phyloP scores from a whole-genome alignment of 2,797 vertebrate genomes.

The Gadopsis bispinosus region DNA sequence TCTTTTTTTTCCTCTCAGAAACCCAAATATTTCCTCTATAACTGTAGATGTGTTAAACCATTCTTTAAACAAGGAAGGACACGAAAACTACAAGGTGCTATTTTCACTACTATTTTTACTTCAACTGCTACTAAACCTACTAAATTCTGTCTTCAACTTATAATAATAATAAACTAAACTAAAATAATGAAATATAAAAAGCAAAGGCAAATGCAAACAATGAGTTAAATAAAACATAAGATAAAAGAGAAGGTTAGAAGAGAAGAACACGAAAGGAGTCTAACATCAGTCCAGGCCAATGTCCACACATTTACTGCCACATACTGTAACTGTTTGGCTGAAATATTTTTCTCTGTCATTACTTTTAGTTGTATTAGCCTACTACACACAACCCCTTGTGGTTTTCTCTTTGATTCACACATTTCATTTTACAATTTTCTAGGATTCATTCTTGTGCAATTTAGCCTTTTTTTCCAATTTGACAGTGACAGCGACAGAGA shows the following conservation, averaged over 20 bases:
- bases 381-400: neutral
- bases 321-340: neutral
- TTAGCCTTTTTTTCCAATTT: too few relatives aligned
- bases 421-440: too few relatives aligned
- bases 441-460: too few relatives aligned
- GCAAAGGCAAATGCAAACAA: neutral
- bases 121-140: neutral
- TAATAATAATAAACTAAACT: neutral
- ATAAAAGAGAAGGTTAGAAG: neutral
- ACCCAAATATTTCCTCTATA: neutral
- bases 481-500: too few relatives aligned
- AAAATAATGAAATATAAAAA: neutral
- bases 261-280: constrained; percentile 1
- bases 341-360: neutral
- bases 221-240: neutral
- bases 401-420: constrained; percentile 6
- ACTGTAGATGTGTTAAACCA: neutral
- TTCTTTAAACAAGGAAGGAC: neutral
- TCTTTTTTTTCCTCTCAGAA: neutral
- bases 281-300: neutral
- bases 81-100: neutral
- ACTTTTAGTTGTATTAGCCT: neutral
- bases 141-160: neutral
- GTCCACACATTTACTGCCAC: neutral
- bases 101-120: neutral